Evolutionary conservation across 2,797 vertebrate genomes (phyloP).

Genomic region (Enteromius afrohamiltoni): DNA sequence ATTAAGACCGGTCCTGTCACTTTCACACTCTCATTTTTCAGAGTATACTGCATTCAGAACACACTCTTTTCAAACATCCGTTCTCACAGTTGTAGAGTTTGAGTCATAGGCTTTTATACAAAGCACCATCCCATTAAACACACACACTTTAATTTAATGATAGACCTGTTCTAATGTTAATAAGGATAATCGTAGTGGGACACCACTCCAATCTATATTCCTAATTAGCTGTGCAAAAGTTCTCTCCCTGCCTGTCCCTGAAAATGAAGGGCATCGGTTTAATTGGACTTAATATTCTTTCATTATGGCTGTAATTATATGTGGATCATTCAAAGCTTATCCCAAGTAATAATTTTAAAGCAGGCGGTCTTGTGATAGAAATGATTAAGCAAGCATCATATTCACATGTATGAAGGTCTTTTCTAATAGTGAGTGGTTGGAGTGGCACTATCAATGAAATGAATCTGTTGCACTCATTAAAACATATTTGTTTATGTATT

Average conservation of each 20-base stretch:
- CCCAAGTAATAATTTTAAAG: slow-evolving; percentile 37
- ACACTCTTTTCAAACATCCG: not conserved
- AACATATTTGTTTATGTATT: not conserved
- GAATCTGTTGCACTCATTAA: not conserved
- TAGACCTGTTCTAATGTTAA: not conserved
- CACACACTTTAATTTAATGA: not conserved
- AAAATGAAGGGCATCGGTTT: slow-evolving; percentile 12
- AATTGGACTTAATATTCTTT: slow-evolving; percentile 51
- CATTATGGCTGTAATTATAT: slow-evolving; percentile 50
- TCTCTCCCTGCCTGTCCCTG: not conserved
- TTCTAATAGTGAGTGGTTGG: not conserved
- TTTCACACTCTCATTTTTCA: not conserved
- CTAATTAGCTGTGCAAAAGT: slow-evolving; percentile 13
- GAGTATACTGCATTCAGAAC: not conserved
- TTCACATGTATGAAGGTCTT: slow-evolving; percentile 3
- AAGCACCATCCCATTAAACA: not conserved
- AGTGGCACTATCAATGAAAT: not conserved
- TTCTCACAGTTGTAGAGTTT: not conserved
- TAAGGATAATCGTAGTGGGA: not conserved
- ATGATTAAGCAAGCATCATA: slow-evolving; percentile 19
- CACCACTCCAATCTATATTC: not conserved
- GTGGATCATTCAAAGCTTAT: slow-evolving; percentile 18
- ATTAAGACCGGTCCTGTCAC: not conserved
- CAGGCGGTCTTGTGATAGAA: not conserved
- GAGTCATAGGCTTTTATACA: not conserved